Base-by-base conservation (phyloP, 2,888 invertebrate species). In the Epinotia nisella region DNA sequence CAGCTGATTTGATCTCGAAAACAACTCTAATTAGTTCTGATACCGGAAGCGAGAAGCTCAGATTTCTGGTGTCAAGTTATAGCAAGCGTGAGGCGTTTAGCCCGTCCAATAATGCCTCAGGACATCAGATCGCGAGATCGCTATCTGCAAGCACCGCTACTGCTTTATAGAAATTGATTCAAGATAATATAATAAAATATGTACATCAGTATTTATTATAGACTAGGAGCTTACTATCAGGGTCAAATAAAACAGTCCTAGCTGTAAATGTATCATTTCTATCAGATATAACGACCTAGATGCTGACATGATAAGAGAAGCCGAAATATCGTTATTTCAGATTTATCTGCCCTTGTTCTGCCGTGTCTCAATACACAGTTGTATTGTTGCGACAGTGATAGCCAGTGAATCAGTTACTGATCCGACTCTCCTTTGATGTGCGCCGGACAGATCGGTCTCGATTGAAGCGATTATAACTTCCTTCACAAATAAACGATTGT, bases 1-100 rank as follows among this genome's bases (percentile, higher is more conserved):
- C 55, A 61, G 61, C 67, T 29, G 71, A 71, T 71, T 60, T 53
- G 53, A 60, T 71, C 71, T 66, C 21, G 65, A 71, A 60, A 66
- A 29, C 55, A 60, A 55, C 59, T 17, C 71, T 67, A 71, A 71
- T 71, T 61, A 56, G 60, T 49, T 45, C 29, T 55, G 61, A 67
- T 71, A 51, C 65, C 71, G 71, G 71, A 71, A 71, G 71, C 67
- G 55, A 56, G 53, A 17, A 59, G 60, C 66, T 71, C 67, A 67
- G 61, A 61, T 71, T 67, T 49, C 67, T 19, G 45, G 71, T 60
- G 24, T 59, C 53, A 41, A 11, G 39, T 65, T 39, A 53, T 39
- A 55, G 41, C 35, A 29, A 51, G 71, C 71, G 66, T 66, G 66
- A 71, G 71, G 13, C 71, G 59, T 60, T 71, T 71, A 61, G 53